Conservation (phyloP, 2,888 invertebrate species). For the Pherbina coryleti region DNA sequence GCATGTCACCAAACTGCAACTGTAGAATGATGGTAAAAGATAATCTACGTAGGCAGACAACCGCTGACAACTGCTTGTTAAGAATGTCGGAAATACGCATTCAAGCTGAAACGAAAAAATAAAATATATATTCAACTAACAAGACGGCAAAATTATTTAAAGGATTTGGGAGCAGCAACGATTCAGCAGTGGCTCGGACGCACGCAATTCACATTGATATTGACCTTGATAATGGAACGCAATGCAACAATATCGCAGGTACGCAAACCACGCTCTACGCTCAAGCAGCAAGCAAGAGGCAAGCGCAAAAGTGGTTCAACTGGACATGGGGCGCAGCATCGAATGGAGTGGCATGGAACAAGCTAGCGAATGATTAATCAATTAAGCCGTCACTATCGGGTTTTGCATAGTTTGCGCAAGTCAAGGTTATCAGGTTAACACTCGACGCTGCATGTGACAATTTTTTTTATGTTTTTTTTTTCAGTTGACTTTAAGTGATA, state of each 20-base stretch:
- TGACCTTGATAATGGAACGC: conserved; percentile 60
- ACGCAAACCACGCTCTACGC: neutral
- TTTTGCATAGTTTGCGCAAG: neutral
- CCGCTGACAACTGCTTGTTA: too few species aligned
- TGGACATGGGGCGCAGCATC: neutral
- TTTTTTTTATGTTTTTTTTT: neutral
- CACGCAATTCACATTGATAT: conserved; percentile 43
- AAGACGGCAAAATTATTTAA: neutral
- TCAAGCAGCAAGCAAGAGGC: neutral
- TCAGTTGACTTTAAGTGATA: too few species aligned
- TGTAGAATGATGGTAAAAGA: too few species aligned
- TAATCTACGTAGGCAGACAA: too few species aligned
- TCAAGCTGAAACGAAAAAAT: neutral
- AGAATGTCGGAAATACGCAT: neutral
- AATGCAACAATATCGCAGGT: neutral
- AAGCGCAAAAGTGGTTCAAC: conserved; percentile 18
- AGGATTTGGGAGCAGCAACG: neutral
- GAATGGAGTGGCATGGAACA: neutral
- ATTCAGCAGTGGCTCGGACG: neutral
- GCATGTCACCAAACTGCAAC: too few species aligned
- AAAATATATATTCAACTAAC: too few species aligned
- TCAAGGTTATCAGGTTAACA: conserved; percentile 36
- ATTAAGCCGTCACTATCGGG: conserved; percentile 2
- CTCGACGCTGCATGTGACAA: neutral
- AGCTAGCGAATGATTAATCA: neutral